These are phyloP conservation scores for Platyscapa corneri DNA, from an alignment of 1,140 invertebrate species.

Conservation along the genomic window DNA sequence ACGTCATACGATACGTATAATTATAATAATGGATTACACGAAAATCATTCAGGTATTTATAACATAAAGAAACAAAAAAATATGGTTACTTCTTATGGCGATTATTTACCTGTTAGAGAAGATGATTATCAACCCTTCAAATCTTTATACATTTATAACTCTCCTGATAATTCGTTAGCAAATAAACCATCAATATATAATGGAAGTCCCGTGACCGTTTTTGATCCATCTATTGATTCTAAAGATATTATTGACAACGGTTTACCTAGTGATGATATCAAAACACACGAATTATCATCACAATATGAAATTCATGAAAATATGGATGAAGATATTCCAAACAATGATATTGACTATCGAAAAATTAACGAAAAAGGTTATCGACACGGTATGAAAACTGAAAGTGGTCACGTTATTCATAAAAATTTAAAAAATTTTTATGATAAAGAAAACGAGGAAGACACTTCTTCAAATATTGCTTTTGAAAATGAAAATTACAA, in stretches of 20 bases:
- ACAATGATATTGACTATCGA: constrained; percentile 55
- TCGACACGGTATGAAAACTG: constrained; percentile 56
- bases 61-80: constrained; percentile 50
- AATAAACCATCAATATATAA: neutral
- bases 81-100: neutral
- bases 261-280: neutral
- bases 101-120: constrained; percentile 17
- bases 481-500: constrained; percentile 67
- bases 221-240: neutral
- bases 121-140: constrained; percentile 40
- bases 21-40: constrained; percentile 63
- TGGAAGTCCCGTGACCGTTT: neutral
- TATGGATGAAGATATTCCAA: constrained; percentile 61
- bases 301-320: constrained; percentile 62
- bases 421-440: constrained; percentile 65
- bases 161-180: neutral
- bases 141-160: neutral
- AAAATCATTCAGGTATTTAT: constrained; percentile 58
- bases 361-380: constrained; percentile 61
- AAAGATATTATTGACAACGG: neutral
- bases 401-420: constrained; percentile 59
- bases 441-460: constrained; percentile 62
- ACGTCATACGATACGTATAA: constrained; percentile 64
- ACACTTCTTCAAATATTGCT: constrained; percentile 69
- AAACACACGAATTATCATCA: neutral